A percentile compares a stretch with the other conserved stretches of the same genome.
Evolutionary conservation across 1,140 invertebrate species (phyloP).

Genomic region (Probaryconus sp.): DNA sequence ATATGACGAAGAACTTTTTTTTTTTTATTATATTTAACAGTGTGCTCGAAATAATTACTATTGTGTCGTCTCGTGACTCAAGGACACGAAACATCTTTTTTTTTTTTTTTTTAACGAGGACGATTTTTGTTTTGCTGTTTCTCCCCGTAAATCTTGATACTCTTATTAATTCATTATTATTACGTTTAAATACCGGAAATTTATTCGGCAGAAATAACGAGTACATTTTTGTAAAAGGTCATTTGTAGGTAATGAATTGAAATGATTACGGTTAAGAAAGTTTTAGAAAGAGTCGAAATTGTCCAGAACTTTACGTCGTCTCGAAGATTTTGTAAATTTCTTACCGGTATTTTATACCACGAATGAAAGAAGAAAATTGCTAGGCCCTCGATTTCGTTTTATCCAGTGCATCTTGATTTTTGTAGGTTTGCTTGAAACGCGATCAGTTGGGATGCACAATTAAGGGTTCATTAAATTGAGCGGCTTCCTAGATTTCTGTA

Average conservation of each 20-base stretch:
- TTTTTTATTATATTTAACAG: conserved; percentile 28
- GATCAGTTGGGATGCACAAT: conserved; percentile 57
- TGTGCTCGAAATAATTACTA: conserved; percentile 44
- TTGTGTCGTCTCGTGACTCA: conserved; percentile 45
- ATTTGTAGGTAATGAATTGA: no score
- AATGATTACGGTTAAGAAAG: no score
- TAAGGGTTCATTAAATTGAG: conserved; percentile 75
- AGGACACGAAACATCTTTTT: conserved; percentile 39
- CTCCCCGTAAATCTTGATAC: conserved; percentile 27
- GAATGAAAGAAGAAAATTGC: conserved; percentile 12
- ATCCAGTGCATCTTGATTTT: conserved; percentile 39
- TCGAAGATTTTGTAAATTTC: no score
- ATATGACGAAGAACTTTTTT: conserved; percentile 34
- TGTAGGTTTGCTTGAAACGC: conserved; percentile 40
- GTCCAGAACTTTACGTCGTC: no score
- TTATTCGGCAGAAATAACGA: neutral
- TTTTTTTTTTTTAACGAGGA: conserved; percentile 43
- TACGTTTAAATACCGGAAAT: conserved; percentile 57
- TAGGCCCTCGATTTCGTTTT: conserved; percentile 27
- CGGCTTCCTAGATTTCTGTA: conserved; percentile 76
- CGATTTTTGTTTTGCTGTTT: conserved; percentile 41
- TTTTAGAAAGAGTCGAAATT: no score
- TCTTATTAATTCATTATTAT: conserved; percentile 57
- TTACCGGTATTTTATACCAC: no score
- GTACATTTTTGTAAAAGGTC: conserved; percentile 57